These are phyloP conservation scores for Alloplasta piceator DNA, from an alignment of 2,888 invertebrate genomes.

Conservation along the genomic window DNA sequence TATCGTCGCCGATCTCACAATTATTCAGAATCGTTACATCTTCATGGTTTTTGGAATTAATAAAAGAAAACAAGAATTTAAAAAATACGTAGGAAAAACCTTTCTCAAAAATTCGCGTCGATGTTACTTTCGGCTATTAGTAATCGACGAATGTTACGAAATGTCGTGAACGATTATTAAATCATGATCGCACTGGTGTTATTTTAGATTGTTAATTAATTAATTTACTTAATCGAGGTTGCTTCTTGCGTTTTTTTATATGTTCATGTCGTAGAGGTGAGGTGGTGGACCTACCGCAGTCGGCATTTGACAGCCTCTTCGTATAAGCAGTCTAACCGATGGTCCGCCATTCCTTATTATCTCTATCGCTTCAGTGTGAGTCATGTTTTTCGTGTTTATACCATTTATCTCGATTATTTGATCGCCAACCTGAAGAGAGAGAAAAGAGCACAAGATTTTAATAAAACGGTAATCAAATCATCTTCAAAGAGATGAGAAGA, in stretches of 20 bases:
- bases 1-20: constrained; percentile 23
- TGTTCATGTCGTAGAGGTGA: constrained; percentile 83
- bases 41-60: constrained; percentile 29
- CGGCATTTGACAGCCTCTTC: constrained; percentile 83
- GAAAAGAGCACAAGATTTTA: neutral
- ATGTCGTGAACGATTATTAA: constrained; percentile 52
- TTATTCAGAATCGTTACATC: constrained; percentile 34
- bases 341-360: constrained; percentile 88
- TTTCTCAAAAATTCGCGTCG: constrained; percentile 34
- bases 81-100: constrained; percentile 26
- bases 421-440: constrained; percentile 85
- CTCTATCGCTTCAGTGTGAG: constrained; percentile 90
- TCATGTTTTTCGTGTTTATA: constrained; percentile 88
- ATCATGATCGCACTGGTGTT: constrained; percentile 52
- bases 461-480: neutral
- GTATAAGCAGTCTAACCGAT: constrained; percentile 85
- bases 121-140: constrained; percentile 58
- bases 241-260: constrained; percentile 73
- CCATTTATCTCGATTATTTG: constrained; percentile 90
- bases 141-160: constrained; percentile 48
- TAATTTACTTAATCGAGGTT: constrained; percentile 67
- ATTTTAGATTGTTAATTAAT: constrained; percentile 48
- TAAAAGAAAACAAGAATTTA: too few relatives aligned
- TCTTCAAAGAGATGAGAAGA: too few relatives aligned
- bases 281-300: constrained; percentile 83